A percentile compares a stretch with the other conserved stretches of the same genome.
Evolutionary conservation across 2,888 invertebrate species (phyloP).

Genomic region (Rambutsinella grinnellia): DNA sequence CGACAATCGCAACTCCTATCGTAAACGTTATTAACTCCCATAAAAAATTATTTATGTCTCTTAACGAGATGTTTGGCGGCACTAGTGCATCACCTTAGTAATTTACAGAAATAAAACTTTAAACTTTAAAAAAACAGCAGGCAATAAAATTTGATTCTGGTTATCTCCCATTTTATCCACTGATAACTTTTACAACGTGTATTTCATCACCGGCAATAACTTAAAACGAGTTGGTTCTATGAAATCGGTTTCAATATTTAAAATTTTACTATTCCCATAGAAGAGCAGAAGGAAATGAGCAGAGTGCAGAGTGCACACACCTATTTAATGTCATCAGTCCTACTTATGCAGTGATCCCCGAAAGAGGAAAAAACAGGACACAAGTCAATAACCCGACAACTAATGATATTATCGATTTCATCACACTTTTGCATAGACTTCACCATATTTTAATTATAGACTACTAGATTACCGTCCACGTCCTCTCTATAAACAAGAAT

Average conservation of each 20-base stretch:
- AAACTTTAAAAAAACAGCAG: too few species aligned
- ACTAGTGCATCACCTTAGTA: not conserved
- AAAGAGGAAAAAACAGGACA: too few species aligned
- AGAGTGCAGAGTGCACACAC: too few species aligned
- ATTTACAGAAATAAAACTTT: not conserved
- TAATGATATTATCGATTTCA: constrained; percentile 26
- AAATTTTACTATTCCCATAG: too few species aligned
- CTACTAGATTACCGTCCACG: not conserved
- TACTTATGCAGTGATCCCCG: too few species aligned
- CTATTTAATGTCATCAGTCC: too few species aligned
- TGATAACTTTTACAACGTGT: too few species aligned
- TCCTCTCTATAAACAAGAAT: constrained; percentile 1
- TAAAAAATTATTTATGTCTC: not conserved
- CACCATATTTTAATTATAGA: constrained; percentile 48
- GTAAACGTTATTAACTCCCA: not conserved
- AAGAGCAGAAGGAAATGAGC: not conserved
- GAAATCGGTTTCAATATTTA: too few species aligned
- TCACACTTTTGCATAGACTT: too few species aligned
- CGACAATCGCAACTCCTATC: not conserved
- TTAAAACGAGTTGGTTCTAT: too few species aligned
- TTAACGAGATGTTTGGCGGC: not conserved
- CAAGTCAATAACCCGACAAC: constrained; percentile 48
- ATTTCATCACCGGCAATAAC: too few species aligned
- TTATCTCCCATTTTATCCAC: too few species aligned
- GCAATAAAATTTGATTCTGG: not conserved